Evolutionary conservation across 2,113 vertebrate genomes (phyloP).

Genomic region (Python bivittatus): DNA sequence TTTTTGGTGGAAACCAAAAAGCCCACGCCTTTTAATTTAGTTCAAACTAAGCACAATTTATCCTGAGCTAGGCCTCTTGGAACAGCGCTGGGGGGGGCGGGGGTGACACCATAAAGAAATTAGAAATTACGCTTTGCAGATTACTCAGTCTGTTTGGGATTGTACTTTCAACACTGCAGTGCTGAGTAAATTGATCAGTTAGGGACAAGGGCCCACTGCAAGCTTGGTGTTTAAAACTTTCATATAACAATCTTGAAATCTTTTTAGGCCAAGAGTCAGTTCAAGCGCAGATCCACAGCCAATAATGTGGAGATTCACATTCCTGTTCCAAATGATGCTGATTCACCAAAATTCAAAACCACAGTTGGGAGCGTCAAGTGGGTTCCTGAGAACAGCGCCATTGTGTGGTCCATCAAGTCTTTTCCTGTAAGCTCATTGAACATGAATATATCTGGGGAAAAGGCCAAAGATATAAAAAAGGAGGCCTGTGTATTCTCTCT

Average conservation of each 20-base stretch:
- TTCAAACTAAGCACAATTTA: not conserved
- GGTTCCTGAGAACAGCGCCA: constrained; percentile 97
- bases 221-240: too few species aligned
- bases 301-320: constrained; percentile 99
- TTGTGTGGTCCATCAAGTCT: constrained; percentile 98
- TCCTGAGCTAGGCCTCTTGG: not conserved
- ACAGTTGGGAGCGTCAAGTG: constrained; percentile 98
- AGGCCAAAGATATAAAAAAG: too few species aligned
- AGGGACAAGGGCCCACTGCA: too few species aligned
- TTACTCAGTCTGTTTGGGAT: not conserved
- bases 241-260: not conserved
- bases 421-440: constrained; percentile 84
- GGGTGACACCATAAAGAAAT: not conserved
- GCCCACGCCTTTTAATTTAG: not conserved
- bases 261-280: constrained; percentile 93
- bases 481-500: too few species aligned
- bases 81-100: not conserved
- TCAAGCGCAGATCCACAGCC: constrained; percentile 94
- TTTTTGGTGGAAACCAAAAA: not conserved
- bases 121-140: not conserved
- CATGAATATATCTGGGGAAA: not conserved
- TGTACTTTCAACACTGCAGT: not conserved
- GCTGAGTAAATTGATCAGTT: too few species aligned
- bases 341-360: constrained; percentile 98
- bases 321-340: constrained; percentile 94